A percentile compares a stretch with the other conserved stretches of the same genome.
Evolutionary conservation across 2,888 invertebrate genomes (phyloP).

Genomic region (Tetragonisca angustula): DNA sequence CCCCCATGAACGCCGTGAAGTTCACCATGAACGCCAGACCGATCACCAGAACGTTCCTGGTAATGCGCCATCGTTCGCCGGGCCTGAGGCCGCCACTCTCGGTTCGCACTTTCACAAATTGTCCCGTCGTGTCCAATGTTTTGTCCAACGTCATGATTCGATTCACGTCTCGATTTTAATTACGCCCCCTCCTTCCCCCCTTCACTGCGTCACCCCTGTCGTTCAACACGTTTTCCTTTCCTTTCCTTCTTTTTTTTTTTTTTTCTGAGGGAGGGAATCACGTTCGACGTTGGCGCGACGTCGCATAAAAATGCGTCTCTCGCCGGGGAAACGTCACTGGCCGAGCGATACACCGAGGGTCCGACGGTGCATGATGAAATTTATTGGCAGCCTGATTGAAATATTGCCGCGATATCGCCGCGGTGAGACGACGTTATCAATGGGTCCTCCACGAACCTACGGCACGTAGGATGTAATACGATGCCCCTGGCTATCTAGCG

Average conservation of each 20-base stretch:
- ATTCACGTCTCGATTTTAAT: not conserved
- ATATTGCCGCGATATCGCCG: conserved; percentile 27
- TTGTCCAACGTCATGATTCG: conserved; percentile 49
- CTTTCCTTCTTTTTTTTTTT: too few species aligned
- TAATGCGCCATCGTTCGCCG: conserved; percentile 90
- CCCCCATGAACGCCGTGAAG: conserved; percentile 96
- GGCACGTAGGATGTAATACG: not conserved
- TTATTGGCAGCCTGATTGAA: conserved; percentile 46
- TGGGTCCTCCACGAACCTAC: not conserved
- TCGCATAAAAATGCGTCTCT: conserved; percentile 6
- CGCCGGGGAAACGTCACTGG: not conserved
- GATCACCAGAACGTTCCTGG: conserved; percentile 93
- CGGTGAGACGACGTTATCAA: not conserved
- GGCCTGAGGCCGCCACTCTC: conserved; percentile 76
- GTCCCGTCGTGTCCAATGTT: conserved; percentile 40
- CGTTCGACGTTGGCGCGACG: not conserved
- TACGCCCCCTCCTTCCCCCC: not conserved
- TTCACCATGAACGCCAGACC: conserved; percentile 96
- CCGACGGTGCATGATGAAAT: conserved; percentile 20
- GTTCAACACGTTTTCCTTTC: not conserved
- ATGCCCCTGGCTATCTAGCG: not conserved
- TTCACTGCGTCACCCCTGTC: not conserved
- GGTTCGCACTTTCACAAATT: conserved; percentile 72
- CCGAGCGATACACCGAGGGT: not conserved
- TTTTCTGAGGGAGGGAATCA: not conserved